These are phyloP conservation scores for Equus przewalskii DNA, from an alignment of 2,113 vertebrate species.

Conservation along the genomic window DNA sequence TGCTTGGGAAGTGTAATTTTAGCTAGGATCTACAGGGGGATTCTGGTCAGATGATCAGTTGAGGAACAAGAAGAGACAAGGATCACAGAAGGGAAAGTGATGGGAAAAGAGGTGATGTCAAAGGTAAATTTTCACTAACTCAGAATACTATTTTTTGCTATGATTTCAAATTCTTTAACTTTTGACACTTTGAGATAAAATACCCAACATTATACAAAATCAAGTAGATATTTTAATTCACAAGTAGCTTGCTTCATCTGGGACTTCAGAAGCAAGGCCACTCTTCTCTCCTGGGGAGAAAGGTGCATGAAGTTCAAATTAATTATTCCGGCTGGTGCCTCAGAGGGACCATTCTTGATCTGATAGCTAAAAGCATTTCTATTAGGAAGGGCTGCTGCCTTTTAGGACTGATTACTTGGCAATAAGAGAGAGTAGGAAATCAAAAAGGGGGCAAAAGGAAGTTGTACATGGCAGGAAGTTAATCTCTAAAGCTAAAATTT, in stretches of 20 bases:
- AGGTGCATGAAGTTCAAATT: conserved; percentile 11
- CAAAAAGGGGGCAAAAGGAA: not conserved
- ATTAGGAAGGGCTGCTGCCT: not conserved
- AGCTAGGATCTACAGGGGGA: not conserved
- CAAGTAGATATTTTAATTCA: conserved; percentile 33
- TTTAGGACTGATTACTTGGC: not conserved
- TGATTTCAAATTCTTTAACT: not conserved
- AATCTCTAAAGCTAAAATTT: not conserved
- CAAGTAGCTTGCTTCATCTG: not conserved
- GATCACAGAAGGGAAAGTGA: not conserved
- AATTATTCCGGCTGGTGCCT: not conserved
- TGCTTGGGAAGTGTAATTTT: not conserved
- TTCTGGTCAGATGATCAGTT: not conserved
- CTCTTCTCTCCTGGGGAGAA: not conserved
- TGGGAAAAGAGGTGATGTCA: not conserved
- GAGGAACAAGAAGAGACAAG: not conserved
- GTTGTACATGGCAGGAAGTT: not conserved
- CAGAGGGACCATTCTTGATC: not conserved
- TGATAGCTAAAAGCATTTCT: not conserved
- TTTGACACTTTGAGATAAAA: not conserved
- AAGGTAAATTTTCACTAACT: not conserved
- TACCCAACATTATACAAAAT: not conserved
- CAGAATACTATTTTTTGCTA: not conserved
- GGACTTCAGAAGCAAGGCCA: not conserved
- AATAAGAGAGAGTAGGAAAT: not conserved